A percentile compares a stretch with the other conserved stretches of the same genome.
Evolutionary conservation across 2,113 vertebrate genomes (phyloP).

Genomic region (Tychaedon coryphoeus): DNA sequence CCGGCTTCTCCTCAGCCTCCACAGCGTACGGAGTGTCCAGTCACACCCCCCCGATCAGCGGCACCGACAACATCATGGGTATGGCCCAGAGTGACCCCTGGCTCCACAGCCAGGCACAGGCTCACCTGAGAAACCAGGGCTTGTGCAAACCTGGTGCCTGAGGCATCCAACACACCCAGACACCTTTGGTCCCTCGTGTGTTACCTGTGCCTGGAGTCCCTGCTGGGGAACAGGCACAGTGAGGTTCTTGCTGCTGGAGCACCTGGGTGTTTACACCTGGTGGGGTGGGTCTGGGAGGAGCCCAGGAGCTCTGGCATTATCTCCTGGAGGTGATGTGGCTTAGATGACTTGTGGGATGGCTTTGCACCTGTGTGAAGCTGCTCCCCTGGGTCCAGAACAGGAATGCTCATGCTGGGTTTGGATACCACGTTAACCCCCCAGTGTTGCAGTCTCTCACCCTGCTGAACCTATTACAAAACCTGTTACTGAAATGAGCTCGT

Average conservation of each 20-base stretch:
- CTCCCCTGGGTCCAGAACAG: background rate
- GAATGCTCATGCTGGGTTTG: background rate
- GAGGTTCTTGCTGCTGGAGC: background rate
- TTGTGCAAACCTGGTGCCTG: background rate
- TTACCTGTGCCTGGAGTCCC: background rate
- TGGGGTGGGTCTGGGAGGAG: background rate
- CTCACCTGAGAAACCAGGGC: background rate
- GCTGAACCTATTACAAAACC: background rate
- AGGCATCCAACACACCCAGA: background rate
- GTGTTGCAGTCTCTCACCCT: background rate
- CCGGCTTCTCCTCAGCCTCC: constrained; percentile 85
- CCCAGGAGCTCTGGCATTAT: background rate
- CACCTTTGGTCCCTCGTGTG: background rate
- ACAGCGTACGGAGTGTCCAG: constrained; percentile 83
- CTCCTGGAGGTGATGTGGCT: background rate
- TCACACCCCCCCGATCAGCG: constrained; percentile 88
- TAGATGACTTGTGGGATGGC: background rate
- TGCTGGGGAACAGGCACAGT: accelerated
- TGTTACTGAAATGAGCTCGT: background rate
- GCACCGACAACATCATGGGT: constrained; percentile 89
- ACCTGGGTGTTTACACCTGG: background rate
- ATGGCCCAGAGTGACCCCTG: background rate
- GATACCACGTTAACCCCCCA: accelerated
- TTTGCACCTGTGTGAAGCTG: background rate
- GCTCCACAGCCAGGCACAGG: accelerated